Evolutionary conservation across 37 sponge, comb jelly and placozoan species (phyloP).

Genomic region (Amphimedon queenslandica): DNA sequence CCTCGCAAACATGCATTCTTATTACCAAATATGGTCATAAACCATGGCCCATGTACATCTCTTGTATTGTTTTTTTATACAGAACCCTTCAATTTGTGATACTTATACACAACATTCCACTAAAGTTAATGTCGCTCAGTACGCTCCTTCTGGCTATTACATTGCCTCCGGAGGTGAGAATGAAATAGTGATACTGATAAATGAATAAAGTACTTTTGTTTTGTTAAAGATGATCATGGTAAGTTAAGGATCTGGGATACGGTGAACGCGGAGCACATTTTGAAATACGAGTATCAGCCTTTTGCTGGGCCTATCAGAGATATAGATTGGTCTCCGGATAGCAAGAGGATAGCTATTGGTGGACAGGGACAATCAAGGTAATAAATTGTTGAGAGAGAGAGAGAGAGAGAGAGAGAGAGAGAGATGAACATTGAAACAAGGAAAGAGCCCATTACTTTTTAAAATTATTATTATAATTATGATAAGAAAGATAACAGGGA

Average conservation of each 20-base stretch:
- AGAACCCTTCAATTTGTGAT: constrained; percentile 84
- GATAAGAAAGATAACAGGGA: no score
- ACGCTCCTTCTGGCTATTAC: constrained; percentile 93
- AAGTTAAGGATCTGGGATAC: constrained; percentile 98
- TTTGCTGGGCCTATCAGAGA: constrained; percentile 87
- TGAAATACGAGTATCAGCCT: no score
- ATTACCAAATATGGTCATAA: no score
- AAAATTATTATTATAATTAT: no score
- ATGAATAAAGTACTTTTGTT: no score
- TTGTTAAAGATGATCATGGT: constrained; percentile 70
- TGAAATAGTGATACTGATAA: constrained; percentile 8
- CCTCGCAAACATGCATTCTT: no score
- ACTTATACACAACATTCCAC: constrained; percentile 84
- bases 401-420: no score
- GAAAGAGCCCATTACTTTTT: no score
- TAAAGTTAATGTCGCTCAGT: constrained; percentile 84
- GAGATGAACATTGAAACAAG: no score
- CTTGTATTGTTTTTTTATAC: no score
- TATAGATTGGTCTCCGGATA: constrained; percentile 92
- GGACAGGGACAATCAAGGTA: constrained; percentile 88
- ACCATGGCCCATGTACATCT: no score
- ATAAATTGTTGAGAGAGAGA: no score
- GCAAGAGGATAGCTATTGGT: constrained; percentile 88
- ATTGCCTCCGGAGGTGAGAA: constrained; percentile 90
- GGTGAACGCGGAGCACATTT: constrained; percentile 87